Evolutionary conservation across 1,140 invertebrate genomes (phyloP).

Genomic region (Ceratina australensis): DNA sequence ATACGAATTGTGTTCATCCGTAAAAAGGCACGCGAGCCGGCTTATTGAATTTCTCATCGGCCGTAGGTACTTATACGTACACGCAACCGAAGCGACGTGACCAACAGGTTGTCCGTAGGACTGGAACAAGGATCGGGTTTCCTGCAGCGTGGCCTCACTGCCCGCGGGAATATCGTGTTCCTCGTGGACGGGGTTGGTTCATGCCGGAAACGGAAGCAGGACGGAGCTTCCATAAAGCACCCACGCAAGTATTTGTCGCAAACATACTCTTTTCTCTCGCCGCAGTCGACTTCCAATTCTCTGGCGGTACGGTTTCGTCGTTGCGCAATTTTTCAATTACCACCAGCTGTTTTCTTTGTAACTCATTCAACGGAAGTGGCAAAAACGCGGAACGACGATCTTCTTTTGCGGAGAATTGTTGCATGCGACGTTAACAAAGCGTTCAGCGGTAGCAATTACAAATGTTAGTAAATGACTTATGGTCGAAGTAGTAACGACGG

Average conservation of each 20-base stretch:
- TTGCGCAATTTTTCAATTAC: neutral
- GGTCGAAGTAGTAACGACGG: no score
- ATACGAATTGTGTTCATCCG: constrained; percentile 37
- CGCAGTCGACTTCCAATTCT: neutral
- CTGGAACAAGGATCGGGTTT: constrained; percentile 49
- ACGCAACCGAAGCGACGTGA: constrained; percentile 25
- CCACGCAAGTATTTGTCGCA: neutral
- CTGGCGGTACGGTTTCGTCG: neutral
- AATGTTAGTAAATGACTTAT: neutral
- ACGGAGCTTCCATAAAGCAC: neutral
- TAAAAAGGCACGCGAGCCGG: constrained; percentile 23
- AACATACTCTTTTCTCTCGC: neutral
- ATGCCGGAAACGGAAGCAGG: constrained; percentile 52
- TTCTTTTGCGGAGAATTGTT: neutral
- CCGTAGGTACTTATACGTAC: neutral
- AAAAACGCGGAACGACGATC: neutral
- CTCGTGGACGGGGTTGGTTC: constrained; percentile 7
- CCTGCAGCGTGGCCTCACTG: constrained; percentile 8
- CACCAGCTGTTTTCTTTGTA: neutral
- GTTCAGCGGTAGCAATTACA: neutral
- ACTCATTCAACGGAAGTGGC: neutral
- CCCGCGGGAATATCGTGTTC: constrained; percentile 43
- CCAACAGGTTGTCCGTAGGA: constrained; percentile 36
- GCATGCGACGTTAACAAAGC: neutral
- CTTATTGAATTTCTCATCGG: constrained; percentile 36